Conservation (phyloP, 1,140 invertebrate genomes). For the Megalopta genalis region DNA sequence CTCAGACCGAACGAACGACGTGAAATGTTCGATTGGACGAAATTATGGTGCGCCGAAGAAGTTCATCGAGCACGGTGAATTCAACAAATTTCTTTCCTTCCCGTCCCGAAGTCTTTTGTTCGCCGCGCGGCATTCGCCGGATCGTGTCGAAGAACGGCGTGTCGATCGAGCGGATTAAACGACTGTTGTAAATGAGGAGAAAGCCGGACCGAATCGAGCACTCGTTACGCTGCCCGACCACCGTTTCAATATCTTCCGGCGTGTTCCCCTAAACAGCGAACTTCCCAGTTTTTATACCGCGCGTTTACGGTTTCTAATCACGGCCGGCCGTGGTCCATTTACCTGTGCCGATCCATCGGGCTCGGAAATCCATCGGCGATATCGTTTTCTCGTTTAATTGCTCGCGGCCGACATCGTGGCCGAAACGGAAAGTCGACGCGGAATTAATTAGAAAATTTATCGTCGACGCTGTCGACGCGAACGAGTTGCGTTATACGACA, state of each 20-base stretch:
- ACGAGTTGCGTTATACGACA: no score
- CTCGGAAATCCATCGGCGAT: neutral
- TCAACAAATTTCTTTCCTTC: no score
- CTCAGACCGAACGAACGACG: no score
- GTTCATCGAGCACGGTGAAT: no score
- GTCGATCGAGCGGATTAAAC: constrained; percentile 27
- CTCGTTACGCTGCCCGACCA: constrained; percentile 22
- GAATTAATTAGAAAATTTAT: no score
- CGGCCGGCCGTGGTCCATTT: neutral
- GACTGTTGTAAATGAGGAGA: constrained; percentile 30
- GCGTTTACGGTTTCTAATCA: neutral
- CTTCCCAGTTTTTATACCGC: neutral
- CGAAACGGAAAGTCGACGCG: no score
- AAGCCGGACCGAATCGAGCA: constrained; percentile 20
- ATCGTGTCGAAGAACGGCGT: neutral
- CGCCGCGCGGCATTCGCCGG: neutral
- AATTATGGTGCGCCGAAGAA: no score
- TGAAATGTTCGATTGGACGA: no score
- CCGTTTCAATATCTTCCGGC: neutral
- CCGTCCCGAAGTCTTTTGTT: no score
- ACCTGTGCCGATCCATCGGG: neutral
- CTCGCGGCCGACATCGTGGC: no score
- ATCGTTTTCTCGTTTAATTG: no score
- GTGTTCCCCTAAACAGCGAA: neutral
- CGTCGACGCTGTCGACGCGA: no score